Percentiles rank a stretch among this genome's conserved stretches.
These are phyloP conservation scores for Thamnophis sirtalis DNA, from an alignment of 2,113 vertebrate genomes.

Conservation along the genomic window DNA sequence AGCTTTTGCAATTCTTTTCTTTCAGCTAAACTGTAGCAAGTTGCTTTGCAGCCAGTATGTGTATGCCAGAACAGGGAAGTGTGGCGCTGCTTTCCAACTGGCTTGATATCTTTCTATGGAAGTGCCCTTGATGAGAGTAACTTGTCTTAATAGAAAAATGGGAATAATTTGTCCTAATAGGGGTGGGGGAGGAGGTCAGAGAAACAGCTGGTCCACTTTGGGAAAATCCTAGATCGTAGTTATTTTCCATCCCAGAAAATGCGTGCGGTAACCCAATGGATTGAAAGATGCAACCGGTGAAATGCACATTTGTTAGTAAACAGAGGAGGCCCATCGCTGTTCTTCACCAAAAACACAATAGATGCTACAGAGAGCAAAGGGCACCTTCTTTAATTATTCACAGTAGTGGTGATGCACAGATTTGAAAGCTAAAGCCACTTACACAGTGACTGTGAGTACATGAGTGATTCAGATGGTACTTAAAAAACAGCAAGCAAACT, in stretches of 20 bases:
- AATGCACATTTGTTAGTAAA: conserved; percentile 29
- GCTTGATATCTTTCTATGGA: neutral
- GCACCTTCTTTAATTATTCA: conserved; percentile 38
- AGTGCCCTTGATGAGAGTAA: neutral
- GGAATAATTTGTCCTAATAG: neutral
- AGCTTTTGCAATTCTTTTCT: neutral
- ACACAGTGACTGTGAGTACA: conserved; percentile 22
- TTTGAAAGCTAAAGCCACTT: neutral
- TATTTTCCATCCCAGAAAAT: conserved; percentile 29
- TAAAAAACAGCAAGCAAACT: conserved; percentile 25
- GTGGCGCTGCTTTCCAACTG: neutral
- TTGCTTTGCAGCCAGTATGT: neutral
- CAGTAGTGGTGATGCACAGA: conserved; percentile 39
- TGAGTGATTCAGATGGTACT: conserved; percentile 30
- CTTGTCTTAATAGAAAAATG: neutral
- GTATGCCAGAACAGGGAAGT: neutral
- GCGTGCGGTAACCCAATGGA: conserved; percentile 25
- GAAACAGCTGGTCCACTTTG: neutral
- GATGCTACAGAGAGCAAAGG: conserved; percentile 40
- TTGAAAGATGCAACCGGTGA: conserved; percentile 34
- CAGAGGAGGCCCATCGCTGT: conserved; percentile 30
- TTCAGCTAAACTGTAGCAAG: neutral
- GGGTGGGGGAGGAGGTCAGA: neutral
- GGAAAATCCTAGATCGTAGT: neutral
- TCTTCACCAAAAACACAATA: conserved; percentile 39